A percentile compares a stretch with the other conserved stretches of the same genome.
Evolutionary conservation across 2,797 vertebrate genomes (phyloP).

Genomic region (Labeo calbasu): DNA sequence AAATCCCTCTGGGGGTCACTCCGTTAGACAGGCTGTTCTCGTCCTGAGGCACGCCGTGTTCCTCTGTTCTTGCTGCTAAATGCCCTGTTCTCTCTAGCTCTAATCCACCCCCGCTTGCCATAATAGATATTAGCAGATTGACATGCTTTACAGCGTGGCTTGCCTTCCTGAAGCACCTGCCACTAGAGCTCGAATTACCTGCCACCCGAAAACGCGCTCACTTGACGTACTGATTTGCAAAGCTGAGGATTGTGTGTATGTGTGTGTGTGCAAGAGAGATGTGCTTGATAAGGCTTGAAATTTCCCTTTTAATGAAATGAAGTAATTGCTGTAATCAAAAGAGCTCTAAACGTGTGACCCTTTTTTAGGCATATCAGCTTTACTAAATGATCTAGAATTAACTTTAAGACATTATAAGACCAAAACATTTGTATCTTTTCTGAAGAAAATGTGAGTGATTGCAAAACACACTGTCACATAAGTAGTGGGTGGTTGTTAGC

Average conservation of each 20-base stretch:
- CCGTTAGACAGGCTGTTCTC: slow-evolving; percentile 60
- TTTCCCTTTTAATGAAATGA: slow-evolving; percentile 48
- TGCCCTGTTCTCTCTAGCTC: slow-evolving; percentile 70
- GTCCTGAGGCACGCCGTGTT: slow-evolving; percentile 65
- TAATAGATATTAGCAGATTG: slow-evolving; percentile 57
- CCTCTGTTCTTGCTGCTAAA: slow-evolving; percentile 59
- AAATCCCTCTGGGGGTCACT: slow-evolving; percentile 53
- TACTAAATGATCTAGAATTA: slow-evolving; percentile 12
- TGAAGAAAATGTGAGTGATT: not conserved
- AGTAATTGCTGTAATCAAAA: slow-evolving; percentile 40
- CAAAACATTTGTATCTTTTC: not conserved
- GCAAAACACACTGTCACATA: not conserved
- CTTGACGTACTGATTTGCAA: slow-evolving; percentile 55
- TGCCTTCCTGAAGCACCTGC: slow-evolving; percentile 72
- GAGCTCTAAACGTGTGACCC: not conserved
- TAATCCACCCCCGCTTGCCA: slow-evolving; percentile 54
- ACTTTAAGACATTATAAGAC: not conserved
- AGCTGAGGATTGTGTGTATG: slow-evolving; percentile 46
- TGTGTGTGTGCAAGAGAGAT: slow-evolving; percentile 31
- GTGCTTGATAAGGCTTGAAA: slow-evolving; percentile 43
- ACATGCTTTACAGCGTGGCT: slow-evolving; percentile 57
- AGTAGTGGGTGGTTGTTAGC: not conserved
- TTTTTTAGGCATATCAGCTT: slow-evolving; percentile 11
- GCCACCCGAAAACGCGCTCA: slow-evolving; percentile 53
- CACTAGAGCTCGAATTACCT: slow-evolving; percentile 72